Evolutionary conservation across 2,113 vertebrate species (phyloP).

Genomic region (Chionomys nivalis): DNA sequence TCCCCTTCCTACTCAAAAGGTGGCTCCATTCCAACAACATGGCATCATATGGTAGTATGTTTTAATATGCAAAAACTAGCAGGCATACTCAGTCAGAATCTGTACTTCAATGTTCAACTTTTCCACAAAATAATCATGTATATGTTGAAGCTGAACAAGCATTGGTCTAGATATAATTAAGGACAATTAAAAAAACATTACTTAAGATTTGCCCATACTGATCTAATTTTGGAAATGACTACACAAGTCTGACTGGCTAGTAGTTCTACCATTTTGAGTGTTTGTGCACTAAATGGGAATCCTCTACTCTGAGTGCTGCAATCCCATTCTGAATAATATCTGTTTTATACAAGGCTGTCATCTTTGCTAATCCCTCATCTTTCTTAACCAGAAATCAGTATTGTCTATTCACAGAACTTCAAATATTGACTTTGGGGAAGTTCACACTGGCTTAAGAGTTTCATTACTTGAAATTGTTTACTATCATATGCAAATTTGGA

Average conservation of each 20-base stretch:
- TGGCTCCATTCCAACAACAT: not conserved
- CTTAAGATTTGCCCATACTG: not conserved
- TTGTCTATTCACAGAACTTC: not conserved
- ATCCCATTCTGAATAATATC: not conserved
- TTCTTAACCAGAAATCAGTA: not conserved
- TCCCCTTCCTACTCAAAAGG: not conserved
- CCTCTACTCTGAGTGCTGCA: not conserved
- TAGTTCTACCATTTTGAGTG: not conserved
- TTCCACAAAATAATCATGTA: not conserved
- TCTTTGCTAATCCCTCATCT: not conserved
- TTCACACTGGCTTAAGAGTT: not conserved
- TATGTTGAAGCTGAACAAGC: slow-evolving; percentile 1
- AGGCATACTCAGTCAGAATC: not conserved
- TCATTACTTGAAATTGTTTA: not conserved
- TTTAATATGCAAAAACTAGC: not conserved
- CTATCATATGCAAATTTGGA: slow-evolving; percentile 4
- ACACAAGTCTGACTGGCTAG: not conserved
- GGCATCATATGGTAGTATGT: not conserved
- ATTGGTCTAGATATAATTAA: slow-evolving; percentile 39
- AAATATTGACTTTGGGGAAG: not conserved
- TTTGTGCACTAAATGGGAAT: not conserved
- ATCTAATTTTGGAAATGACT: not conserved
- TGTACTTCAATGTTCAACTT: slow-evolving; percentile 22
- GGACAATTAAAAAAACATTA: not conserved
- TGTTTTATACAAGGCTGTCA: not conserved